Conservation (phyloP, 1,140 invertebrate species). For the Eubasilissa regina region DNA sequence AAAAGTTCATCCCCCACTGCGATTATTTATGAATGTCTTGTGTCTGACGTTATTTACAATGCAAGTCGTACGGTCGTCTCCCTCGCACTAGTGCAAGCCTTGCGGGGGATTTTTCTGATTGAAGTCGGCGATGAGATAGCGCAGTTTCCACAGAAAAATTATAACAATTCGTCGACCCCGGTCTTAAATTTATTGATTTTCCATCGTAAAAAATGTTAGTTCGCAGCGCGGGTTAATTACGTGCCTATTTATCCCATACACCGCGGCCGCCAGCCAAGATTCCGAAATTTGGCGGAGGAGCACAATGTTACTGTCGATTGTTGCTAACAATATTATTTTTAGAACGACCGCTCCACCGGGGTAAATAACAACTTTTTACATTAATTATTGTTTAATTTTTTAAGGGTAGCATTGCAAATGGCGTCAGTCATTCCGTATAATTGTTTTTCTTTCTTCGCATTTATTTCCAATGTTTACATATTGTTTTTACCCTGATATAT, state of each 20-base stretch:
- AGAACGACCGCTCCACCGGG: constrained; percentile 19
- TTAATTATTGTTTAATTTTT: constrained; percentile 21
- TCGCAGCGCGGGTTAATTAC: constrained; percentile 40
- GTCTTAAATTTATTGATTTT: constrained; percentile 61
- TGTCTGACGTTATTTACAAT: constrained; percentile 46
- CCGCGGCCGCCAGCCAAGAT: constrained; percentile 8
- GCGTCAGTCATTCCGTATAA: constrained; percentile 1
- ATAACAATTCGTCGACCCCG: constrained; percentile 59
- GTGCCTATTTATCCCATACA: constrained; percentile 13
- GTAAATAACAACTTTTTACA: constrained; percentile 3
- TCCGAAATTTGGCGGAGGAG: background rate
- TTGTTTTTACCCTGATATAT: constrained; percentile 17
- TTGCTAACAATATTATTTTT: constrained; percentile 55
- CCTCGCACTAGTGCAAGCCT: constrained; percentile 7
- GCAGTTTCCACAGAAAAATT: constrained; percentile 50
- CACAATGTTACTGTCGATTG: constrained; percentile 15
- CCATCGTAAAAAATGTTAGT: constrained; percentile 59
- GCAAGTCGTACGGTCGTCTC: constrained; percentile 31
- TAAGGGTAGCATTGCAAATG: constrained; percentile 24
- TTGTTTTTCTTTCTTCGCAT: background rate
- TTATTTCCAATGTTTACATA: constrained; percentile 32
- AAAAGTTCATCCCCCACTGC: constrained; percentile 37
- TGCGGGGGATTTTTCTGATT: constrained; percentile 38
- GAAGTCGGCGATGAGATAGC: constrained; percentile 47
- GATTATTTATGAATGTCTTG: constrained; percentile 43